These are phyloP conservation scores for Urocynchramus pylzowi DNA, from an alignment of 2,113 vertebrate species.

Conservation along the genomic window DNA sequence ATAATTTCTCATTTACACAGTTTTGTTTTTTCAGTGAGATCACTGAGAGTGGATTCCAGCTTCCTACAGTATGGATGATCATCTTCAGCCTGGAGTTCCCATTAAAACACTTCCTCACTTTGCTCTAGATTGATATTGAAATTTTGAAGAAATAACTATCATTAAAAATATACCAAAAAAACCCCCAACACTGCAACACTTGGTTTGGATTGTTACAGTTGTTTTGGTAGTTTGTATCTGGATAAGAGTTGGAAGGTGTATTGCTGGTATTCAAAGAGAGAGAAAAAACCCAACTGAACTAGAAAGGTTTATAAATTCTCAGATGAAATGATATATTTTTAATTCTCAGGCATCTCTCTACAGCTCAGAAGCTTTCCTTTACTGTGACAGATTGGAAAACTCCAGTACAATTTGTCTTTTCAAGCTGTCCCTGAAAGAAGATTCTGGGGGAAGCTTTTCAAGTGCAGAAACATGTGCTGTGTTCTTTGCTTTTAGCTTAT, in stretches of 20 bases:
- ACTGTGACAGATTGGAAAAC: constrained; percentile 57
- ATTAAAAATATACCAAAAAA: neutral
- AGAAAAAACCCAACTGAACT: neutral
- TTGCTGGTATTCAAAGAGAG: neutral
- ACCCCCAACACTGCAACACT: neutral
- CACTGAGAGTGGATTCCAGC: neutral
- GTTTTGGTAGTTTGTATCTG: neutral
- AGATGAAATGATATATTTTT: constrained; percentile 47
- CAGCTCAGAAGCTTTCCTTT: constrained; percentile 34
- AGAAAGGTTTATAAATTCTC: constrained; percentile 30
- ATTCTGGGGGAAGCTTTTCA: constrained; percentile 48
- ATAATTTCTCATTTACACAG: neutral
- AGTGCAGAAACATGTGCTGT: constrained; percentile 8
- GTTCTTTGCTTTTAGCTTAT: constrained; percentile 8
- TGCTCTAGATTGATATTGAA: neutral
- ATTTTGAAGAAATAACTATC: neutral
- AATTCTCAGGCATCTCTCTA: constrained; percentile 23
- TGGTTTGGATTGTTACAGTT: neutral
- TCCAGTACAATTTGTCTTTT: constrained; percentile 60
- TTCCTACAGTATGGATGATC: neutral
- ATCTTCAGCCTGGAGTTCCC: neutral
- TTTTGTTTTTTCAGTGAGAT: neutral
- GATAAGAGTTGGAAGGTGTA: neutral
- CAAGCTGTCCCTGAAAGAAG: constrained; percentile 42
- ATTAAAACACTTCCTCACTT: neutral